A percentile compares a stretch with the other conserved stretches of the same genome.
Evolutionary conservation across 2,797 vertebrate genomes (phyloP).

Genomic region (Brachyalestes nurse): DNA sequence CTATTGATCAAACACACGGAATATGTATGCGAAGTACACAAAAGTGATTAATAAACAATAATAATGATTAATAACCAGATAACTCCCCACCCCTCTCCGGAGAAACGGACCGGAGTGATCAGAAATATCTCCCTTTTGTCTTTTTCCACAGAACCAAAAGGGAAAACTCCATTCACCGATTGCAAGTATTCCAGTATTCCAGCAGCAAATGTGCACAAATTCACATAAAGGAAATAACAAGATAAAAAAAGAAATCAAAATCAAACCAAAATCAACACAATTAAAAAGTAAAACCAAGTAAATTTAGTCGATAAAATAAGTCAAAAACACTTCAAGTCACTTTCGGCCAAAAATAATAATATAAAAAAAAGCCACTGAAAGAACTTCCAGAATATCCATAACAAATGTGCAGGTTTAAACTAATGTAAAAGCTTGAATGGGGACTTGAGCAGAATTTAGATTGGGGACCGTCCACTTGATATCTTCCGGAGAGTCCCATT

Average conservation of each 20-base stretch:
- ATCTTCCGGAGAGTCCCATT: not conserved
- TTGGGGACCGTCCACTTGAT: not conserved
- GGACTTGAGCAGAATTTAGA: not conserved
- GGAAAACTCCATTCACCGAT: conserved; percentile 36
- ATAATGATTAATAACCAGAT: conserved; percentile 52
- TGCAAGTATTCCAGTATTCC: conserved; percentile 38
- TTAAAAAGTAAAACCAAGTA: too few species aligned
- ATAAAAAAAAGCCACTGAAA: too few species aligned
- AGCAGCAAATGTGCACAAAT: conserved; percentile 41
- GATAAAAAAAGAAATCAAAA: not conserved
- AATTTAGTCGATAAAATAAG: too few species aligned
- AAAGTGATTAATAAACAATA: conserved; percentile 56
- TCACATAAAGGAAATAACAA: conserved; percentile 23
- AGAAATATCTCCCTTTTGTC: conserved; percentile 6
- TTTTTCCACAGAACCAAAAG: conserved; percentile 46
- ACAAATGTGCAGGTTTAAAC: not conserved
- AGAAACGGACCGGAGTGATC: conserved; percentile 3
- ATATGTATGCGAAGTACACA: conserved; percentile 51
- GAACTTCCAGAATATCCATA: not conserved
- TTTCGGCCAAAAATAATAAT: not conserved
- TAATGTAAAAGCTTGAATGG: not conserved
- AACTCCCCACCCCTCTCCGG: conserved; percentile 24
- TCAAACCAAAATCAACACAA: not conserved
- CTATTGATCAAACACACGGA: conserved; percentile 50
- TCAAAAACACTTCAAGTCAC: not conserved